Conservation (phyloP, 2,797 vertebrate species). For the Discoglossus pictus region DNA sequence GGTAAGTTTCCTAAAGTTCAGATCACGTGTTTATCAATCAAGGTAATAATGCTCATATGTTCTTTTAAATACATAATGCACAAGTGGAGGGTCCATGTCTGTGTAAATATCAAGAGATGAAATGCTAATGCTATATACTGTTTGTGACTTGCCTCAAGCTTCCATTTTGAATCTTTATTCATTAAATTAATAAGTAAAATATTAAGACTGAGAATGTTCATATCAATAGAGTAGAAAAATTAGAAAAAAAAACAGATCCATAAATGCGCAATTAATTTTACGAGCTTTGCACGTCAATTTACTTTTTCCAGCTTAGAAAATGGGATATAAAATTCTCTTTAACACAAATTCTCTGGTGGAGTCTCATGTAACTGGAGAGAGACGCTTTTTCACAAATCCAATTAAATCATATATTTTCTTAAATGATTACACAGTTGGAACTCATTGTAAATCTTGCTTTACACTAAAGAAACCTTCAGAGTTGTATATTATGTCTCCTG, state of each 20-base stretch:
- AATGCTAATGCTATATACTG: too few relatives aligned
- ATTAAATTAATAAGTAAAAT: too few relatives aligned
- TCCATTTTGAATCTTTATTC: too few relatives aligned
- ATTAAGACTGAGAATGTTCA: background rate
- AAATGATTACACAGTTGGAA: slow-evolving; percentile 29
- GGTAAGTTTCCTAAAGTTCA: too few relatives aligned
- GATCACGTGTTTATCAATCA: too few relatives aligned
- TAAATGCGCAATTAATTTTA: slow-evolving; percentile 37
- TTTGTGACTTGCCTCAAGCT: too few relatives aligned
- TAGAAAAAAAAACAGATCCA: slow-evolving; percentile 12
- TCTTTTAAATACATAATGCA: too few relatives aligned
- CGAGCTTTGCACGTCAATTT: slow-evolving; percentile 19
- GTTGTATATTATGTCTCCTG: background rate
- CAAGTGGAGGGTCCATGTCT: too few relatives aligned
- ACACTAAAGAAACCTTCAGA: slow-evolving; percentile 25
- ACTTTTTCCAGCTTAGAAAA: slow-evolving; percentile 19
- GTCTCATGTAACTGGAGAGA: slow-evolving; percentile 35
- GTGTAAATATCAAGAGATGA: too few relatives aligned
- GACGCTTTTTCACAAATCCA: slow-evolving; percentile 31
- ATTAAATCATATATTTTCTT: slow-evolving; percentile 46
- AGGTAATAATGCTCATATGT: too few relatives aligned
- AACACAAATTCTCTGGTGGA: slow-evolving; percentile 41
- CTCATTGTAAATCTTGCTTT: slow-evolving; percentile 34
- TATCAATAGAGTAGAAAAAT: background rate
- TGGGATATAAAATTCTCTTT: slow-evolving; percentile 33